Evolutionary conservation across 2,888 invertebrate species (phyloP).

Genomic region (Epiblema foenella): DNA sequence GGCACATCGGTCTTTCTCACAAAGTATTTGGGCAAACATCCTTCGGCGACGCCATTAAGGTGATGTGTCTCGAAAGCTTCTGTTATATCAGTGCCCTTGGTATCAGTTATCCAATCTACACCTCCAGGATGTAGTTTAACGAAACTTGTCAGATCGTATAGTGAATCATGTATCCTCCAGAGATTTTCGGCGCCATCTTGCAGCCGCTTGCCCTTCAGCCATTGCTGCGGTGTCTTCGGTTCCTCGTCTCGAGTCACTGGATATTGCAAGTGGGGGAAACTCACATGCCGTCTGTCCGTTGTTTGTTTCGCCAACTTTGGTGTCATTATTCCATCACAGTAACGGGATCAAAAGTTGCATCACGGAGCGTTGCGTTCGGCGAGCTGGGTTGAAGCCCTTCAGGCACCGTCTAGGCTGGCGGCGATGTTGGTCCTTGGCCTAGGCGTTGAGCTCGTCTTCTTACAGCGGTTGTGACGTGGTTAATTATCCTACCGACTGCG

Average conservation of each 20-base stretch:
- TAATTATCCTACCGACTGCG: no score
- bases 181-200: slow-evolving; percentile 91
- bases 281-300: slow-evolving; percentile 58
- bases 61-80: slow-evolving; percentile 87
- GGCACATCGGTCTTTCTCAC: slow-evolving; percentile 86
- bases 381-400: no score
- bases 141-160: slow-evolving; percentile 95
- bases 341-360: no score
- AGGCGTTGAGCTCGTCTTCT: no score
- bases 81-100: slow-evolving; percentile 89
- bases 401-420: no score
- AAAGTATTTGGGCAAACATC: slow-evolving; percentile 87
- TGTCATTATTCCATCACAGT: slow-evolving; percentile 59
- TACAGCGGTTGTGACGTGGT: no score
- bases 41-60: slow-evolving; percentile 83
- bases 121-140: slow-evolving; percentile 94
- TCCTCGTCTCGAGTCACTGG: slow-evolving; percentile 74
- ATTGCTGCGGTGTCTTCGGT: slow-evolving; percentile 77
- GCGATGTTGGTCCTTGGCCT: no score
- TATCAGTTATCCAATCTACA: slow-evolving; percentile 88
- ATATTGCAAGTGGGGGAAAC: slow-evolving; percentile 81
- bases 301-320: slow-evolving; percentile 57
- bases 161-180: slow-evolving; percentile 90
- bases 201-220: slow-evolving; percentile 87
- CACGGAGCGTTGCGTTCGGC: no score